Percentiles rank a stretch among this genome's conserved stretches.
phyloP scores from a whole-genome alignment of 2,888 invertebrate species.

The Taphrorychus bicolor region DNA sequence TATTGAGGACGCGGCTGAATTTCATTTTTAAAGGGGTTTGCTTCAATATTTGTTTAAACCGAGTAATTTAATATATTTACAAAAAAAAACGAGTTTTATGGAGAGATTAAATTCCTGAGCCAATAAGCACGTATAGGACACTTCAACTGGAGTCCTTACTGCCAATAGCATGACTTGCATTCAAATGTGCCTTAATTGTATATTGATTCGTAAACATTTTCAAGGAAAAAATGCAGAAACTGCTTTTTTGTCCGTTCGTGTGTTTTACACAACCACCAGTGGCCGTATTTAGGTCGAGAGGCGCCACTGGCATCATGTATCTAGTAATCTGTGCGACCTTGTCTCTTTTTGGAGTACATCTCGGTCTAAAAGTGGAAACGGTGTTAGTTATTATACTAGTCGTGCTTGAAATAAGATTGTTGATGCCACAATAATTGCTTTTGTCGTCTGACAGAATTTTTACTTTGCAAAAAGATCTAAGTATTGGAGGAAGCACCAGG shows the following conservation, averaged over 20 bases:
- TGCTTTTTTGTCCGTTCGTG: no score
- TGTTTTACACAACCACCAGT: neutral
- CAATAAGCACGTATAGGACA: neutral
- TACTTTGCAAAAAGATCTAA: no score
- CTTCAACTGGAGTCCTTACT: neutral
- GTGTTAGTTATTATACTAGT: no score
- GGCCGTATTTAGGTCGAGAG: conserved; percentile 47
- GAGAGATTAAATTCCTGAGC: neutral
- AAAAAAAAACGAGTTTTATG: neutral
- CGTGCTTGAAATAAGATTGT: no score
- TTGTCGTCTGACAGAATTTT: no score
- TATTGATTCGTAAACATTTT: neutral
- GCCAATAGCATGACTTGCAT: neutral
- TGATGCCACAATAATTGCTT: no score
- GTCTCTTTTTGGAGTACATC: conserved; percentile 29
- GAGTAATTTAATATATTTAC: neutral
- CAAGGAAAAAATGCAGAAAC: neutral
- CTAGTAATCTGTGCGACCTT: conserved; percentile 50
- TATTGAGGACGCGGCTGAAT: no score
- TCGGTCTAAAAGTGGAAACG: neutral
- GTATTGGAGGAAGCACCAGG: no score
- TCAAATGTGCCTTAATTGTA: neutral
- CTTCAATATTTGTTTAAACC: neutral
- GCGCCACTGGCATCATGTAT: conserved; percentile 46
- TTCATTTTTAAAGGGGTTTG: no score